Conservation (phyloP, 2,113 vertebrate species). For the Platysternon megacephalum region DNA sequence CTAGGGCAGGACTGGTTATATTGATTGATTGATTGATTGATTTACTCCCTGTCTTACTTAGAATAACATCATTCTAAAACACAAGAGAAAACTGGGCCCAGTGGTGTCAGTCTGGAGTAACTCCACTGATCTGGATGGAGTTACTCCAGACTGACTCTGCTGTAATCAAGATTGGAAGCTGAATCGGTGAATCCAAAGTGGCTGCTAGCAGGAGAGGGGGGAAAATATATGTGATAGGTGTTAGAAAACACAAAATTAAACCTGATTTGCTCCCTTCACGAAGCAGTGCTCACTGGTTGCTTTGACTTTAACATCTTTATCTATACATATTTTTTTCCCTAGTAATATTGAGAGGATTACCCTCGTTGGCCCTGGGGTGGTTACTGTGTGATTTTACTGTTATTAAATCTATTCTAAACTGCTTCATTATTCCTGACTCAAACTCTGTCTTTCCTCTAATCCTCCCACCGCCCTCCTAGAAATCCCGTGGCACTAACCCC, state of each 20-base stretch:
- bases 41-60: neutral
- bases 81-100: neutral
- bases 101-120: rapidly evolving
- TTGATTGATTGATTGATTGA: neutral
- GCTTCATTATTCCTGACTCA: constrained; percentile 90
- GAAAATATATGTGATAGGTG: neutral
- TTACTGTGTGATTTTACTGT: constrained; percentile 99
- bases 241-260: constrained; percentile 71
- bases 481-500: constrained; percentile 71
- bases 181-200: neutral
- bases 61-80: neutral
- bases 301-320: constrained; percentile 75
- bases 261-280: constrained; percentile 49
- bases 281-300: constrained; percentile 52
- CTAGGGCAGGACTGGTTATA: neutral
- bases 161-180: neutral
- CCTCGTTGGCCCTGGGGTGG: constrained; percentile 91
- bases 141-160: neutral
- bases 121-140: neutral
- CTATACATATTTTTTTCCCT: constrained; percentile 82
- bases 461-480: constrained; percentile 79
- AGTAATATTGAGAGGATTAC: constrained; percentile 99
- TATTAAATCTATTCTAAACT: constrained; percentile 98
- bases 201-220: rapidly evolving
- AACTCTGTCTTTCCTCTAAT: constrained; percentile 78